These are phyloP conservation scores for Perizoma affinitatum DNA, from an alignment of 2,888 invertebrate genomes.

Conservation along the genomic window DNA sequence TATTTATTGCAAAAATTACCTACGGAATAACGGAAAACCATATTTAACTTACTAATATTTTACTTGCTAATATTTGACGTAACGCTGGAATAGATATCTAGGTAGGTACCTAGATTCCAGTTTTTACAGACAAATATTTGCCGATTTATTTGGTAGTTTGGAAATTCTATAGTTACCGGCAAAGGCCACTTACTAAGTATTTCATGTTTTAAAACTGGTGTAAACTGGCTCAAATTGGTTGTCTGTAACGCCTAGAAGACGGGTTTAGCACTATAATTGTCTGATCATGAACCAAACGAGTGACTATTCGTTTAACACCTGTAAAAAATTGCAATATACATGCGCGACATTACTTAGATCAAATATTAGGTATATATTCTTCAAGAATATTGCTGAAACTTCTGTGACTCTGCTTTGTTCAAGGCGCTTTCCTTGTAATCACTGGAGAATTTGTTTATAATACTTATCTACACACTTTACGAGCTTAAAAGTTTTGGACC, in stretches of 20 bases:
- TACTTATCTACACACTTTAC: no score
- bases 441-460: no score
- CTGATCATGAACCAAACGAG: constrained; percentile 12
- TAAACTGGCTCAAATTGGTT: constrained; percentile 14
- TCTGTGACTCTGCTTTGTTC: no score
- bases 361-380: no score
- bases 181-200: background rate
- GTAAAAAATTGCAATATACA: background rate
- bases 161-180: background rate
- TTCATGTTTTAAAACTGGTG: constrained; percentile 6
- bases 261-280: constrained; percentile 8
- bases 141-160: background rate
- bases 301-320: constrained; percentile 12
- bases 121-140: background rate
- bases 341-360: background rate
- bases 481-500: no score
- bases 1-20: no score
- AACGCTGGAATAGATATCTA: no score
- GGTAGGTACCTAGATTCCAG: background rate
- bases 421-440: no score
- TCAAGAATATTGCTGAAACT: no score
- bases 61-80: no score
- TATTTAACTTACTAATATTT: no score
- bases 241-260: background rate
- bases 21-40: no score